Base-by-base conservation (phyloP, 2,797 vertebrate species). In the Bryconaethiops microstoma region DNA sequence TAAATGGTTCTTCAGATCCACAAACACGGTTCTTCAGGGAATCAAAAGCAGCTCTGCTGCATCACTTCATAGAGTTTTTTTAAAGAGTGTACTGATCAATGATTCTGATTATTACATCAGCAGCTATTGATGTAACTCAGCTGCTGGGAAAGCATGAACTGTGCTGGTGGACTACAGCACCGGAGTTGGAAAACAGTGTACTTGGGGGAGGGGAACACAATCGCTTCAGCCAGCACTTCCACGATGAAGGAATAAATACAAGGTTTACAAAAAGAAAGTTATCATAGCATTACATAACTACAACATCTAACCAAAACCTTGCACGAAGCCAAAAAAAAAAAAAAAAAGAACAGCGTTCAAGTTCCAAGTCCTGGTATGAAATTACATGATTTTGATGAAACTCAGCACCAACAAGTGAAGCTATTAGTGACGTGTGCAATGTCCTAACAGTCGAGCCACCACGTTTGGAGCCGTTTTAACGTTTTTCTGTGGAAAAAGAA, bases 211-310 rank as follows among this genome's bases (percentile, higher is more conserved):
- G 52, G 55, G 19, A 42, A 45, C 16, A 42, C 10, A n/a, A 13
- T 10, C 21, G 45, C 19, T 76, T 76, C 65, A 62, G 40, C 55
- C 42, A 23, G n/a, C 25, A 40, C 1, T 16, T 21, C 14, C 29
- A 19, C 40, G 67, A 54, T n/a, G 25, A 50, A 10, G 73, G 55
- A 82, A 77, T 77, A 82, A 82, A 82, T 82, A 77, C 19, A 77
- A 71, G 8, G 4, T 74, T 65, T 57, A 2, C 0, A 63, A 25
- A n/a, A 48, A 59, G 19, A n/a, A 9, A 4, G 39, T 48, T 14
- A 45, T 25, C 4, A 48, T 17, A 35, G 0, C 59, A 19, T 69
- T 39, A 45, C 23, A 67, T 42, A 3, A 12, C 13, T 69, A 35
- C 9, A 60, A 48, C 17, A 3, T 4, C 40, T 23, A 17, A 17